Base-by-base conservation (phyloP, 2,888 invertebrate species). In the Drosophila tripunctata region DNA sequence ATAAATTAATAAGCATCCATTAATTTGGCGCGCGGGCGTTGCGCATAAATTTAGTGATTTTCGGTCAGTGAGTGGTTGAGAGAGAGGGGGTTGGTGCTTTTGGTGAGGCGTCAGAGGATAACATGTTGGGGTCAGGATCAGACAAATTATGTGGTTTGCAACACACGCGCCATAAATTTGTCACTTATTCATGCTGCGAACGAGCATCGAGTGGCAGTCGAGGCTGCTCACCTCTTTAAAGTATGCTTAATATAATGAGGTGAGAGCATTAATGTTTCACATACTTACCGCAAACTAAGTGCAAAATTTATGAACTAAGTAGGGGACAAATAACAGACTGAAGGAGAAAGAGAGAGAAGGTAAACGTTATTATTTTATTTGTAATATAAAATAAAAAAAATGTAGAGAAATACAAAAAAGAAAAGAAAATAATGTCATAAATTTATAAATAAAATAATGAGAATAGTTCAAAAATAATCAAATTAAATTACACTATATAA, bases 151-250 rank as follows among this genome's bases (percentile, higher is more conserved):
- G 85, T 81, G 82, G 81, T 77, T 81, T 85, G 79, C 83, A 72
- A 81, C 79, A 86, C 82, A 86, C 82, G 84, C 82, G 86, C 84
- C 83, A 83, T 83, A 83, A 83, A 83, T 83, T 83, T 83, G 82
- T 83, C 82, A 83, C 86, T 83, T 83, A 83, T 78, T 62, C 69
- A 24, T 62, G 58, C 44, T 41, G 47, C 27, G 47, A 33, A 48
- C 54, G 44, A 43, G 55, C 41, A 14, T 40, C 24, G 51, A 38
- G 38, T 14, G 51, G 19, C 38, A 19, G 27, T 17, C 1, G 5
- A 58, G 61, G 76, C 75, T 80, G 81, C 63, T 72, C 60, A 72
- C 58, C 67, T 56, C 47, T 50, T 33, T 40, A 36, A 68, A 64
- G 58, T 44, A 36, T 48, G 45, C 57, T 67, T 41, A 65, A 51